These are phyloP conservation scores for Drosophila ogumai DNA, from an alignment of 1,140 invertebrate genomes.

Conservation along the genomic window DNA sequence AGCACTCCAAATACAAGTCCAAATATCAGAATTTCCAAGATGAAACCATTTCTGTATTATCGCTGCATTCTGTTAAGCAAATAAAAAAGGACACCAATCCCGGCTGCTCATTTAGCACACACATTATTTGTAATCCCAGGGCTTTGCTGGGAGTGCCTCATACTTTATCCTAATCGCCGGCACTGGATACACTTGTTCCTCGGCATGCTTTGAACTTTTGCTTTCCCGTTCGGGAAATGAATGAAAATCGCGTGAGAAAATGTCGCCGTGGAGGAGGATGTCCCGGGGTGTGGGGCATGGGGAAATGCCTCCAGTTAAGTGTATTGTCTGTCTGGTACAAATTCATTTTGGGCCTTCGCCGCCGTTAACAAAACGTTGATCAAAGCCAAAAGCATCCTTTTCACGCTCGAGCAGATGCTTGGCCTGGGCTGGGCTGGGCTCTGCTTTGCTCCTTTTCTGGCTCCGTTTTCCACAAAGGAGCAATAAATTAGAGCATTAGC, in stretches of 20 bases:
- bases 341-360: constrained; percentile 64
- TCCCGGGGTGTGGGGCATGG: not conserved
- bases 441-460: constrained; percentile 25
- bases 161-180: constrained; percentile 8
- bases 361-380: constrained; percentile 76
- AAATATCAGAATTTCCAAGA: not conserved
- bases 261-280: constrained; percentile 17
- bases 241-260: constrained; percentile 47
- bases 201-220: constrained; percentile 33
- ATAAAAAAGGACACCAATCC: constrained; percentile 5
- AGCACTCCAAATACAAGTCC: not conserved
- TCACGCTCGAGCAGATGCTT: constrained; percentile 61
- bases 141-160: not conserved
- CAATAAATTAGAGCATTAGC: constrained; percentile 80
- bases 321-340: constrained; percentile 58
- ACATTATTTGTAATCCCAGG: constrained; percentile 7
- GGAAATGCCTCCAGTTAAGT: constrained; percentile 37
- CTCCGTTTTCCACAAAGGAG: constrained; percentile 56
- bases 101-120: constrained; percentile 12
- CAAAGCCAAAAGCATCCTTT: constrained; percentile 79
- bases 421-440: constrained; percentile 13
- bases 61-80: constrained; percentile 2
- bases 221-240: constrained; percentile 26
- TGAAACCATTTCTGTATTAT: not conserved
- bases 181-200: constrained; percentile 27